Conservation (phyloP, 1,140 invertebrate species). For the Ips nitidus region DNA sequence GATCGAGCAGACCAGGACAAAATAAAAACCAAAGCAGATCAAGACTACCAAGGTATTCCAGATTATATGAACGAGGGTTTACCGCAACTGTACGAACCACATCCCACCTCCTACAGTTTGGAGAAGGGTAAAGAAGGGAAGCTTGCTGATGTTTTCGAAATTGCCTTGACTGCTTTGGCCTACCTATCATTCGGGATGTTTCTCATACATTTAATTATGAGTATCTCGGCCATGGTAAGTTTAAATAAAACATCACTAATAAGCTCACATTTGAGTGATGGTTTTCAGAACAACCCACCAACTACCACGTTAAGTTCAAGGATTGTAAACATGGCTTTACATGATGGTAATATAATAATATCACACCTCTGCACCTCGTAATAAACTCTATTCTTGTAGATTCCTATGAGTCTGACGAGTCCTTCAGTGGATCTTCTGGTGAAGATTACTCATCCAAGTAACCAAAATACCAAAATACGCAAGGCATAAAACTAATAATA, state of each 20-base stretch:
- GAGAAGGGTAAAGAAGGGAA: constrained; percentile 58
- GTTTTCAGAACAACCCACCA: background rate
- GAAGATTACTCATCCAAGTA: background rate
- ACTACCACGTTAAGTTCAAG: background rate
- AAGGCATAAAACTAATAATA: too few relatives aligned
- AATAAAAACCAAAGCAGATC: constrained; percentile 5
- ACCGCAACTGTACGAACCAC: background rate
- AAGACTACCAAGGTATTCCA: constrained; percentile 12
- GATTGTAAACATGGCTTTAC: background rate
- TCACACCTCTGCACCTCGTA: background rate
- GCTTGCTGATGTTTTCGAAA: constrained; percentile 72
- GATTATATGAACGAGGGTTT: background rate
- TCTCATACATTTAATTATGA: constrained; percentile 72
- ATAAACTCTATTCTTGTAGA: background rate
- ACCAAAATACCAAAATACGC: background rate
- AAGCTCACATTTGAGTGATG: background rate
- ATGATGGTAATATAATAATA: background rate
- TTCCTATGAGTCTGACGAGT: background rate
- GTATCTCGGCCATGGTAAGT: constrained; percentile 61
- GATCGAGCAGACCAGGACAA: background rate
- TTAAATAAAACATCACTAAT: background rate
- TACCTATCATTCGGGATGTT: constrained; percentile 79
- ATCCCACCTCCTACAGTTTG: constrained; percentile 41
- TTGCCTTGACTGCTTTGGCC: constrained; percentile 74
- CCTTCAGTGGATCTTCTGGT: background rate